Percentiles rank a stretch among this genome's conserved stretches.
Conservation (phyloP, 2,888 invertebrate genomes). For the Azorinus chamasolen region DNA sequence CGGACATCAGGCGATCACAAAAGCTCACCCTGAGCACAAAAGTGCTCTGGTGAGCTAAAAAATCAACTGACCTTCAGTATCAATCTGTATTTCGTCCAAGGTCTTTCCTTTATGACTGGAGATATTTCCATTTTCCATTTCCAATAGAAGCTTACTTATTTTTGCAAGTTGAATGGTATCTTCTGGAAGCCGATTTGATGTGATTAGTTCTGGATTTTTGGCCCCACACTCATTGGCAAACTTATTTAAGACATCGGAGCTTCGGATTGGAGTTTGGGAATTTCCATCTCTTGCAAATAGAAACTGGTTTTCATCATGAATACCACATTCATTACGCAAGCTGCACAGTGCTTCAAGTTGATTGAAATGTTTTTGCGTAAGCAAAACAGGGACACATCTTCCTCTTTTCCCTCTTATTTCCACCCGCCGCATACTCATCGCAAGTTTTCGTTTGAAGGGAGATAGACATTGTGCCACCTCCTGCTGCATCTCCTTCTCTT, state of each 20-base stretch:
- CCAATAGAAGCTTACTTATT: constrained; percentile 13
- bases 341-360: constrained; percentile 18
- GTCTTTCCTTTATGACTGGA: constrained; percentile 6
- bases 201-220: constrained; percentile 37
- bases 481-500: constrained; percentile 9
- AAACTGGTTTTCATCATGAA: constrained; percentile 7
- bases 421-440: constrained; percentile 8
- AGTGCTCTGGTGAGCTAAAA: background rate
- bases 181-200: constrained; percentile 35
- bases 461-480: constrained; percentile 22
- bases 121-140: constrained; percentile 11
- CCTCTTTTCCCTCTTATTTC: constrained; percentile 36
- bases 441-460: constrained; percentile 24
- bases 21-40: too few relatives aligned
- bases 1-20: too few relatives aligned
- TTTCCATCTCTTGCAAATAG: constrained; percentile 30
- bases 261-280: constrained; percentile 11
- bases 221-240: constrained; percentile 27
- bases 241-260: constrained; percentile 34
- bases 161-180: constrained; percentile 22
- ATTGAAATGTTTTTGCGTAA: constrained; percentile 7
- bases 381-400: constrained; percentile 27
- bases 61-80: constrained; percentile 5
- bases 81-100: constrained; percentile 18
- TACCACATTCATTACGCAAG: background rate